Evolutionary conservation across 2,113 vertebrate genomes (phyloP), one percentile per base, ranked within the genome.

Genomic region (Alectura lathami): DNA sequence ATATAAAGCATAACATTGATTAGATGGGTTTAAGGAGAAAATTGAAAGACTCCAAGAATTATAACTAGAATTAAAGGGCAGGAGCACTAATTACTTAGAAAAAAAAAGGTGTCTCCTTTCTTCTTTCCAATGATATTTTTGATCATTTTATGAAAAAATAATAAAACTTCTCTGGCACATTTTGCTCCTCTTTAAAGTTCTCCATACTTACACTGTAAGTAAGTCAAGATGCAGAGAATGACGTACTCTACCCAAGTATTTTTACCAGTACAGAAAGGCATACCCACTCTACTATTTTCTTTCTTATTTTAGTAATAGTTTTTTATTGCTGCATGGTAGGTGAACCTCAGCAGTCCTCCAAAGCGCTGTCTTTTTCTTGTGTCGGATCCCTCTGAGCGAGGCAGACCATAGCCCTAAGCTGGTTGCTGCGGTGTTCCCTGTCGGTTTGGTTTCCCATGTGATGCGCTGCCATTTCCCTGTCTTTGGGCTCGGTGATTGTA

Each of bases 201-300:
- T 86, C 83, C 83, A 82, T 77, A 45, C 92, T 86, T 86, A 64
- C 73, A 48, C 73, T 93, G 83, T 67, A 93, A 94, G 54, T 88
- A 95, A 95, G 80, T 91, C 90, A 96, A 93, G 96, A 91, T 90
- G 93, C 88, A 63, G 75, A 53, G 64, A 67, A n/a, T 90, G 76
- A 88, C 4, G 8, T 63, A 86, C 68, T 27, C 34, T 14, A 54
- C 47, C 64, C 60, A 88, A 86, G 84, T 54, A 94, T 92, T 96
- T 93, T 86, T 42, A 67, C 32, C 34, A 17, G 17, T 11, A 9
- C 36, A 68, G 74, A 68, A 60, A 89, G 13, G 13, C 45, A 13
- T 14, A 12, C 17, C 24, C 68, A 42, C 32, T 50, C 42, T 40
- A 17, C 10, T 24, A 17, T 45, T 88, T 69, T 42, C 40, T 45